phyloP scores from a whole-genome alignment of 1,140 invertebrate genomes.

The Drosophila eugracilis region DNA sequence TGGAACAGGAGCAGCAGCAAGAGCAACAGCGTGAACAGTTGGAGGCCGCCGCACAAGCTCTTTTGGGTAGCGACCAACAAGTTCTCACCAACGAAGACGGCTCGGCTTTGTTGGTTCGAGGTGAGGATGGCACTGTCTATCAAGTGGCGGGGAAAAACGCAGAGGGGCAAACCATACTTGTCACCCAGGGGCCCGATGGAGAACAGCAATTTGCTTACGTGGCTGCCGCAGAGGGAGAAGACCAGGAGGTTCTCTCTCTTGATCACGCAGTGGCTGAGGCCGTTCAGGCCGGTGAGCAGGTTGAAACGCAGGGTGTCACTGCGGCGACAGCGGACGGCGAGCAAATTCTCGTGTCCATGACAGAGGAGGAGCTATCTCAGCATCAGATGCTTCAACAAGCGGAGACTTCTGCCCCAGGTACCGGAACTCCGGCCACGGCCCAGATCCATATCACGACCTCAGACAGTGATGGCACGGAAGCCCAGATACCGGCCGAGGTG shows the following conservation, averaged over 20 bases:
- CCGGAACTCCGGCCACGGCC: slow-evolving; percentile 61
- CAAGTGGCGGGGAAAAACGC: slow-evolving; percentile 91
- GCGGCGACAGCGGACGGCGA: slow-evolving; percentile 84
- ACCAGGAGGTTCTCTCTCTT: slow-evolving; percentile 87
- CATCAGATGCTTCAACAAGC: slow-evolving; percentile 84
- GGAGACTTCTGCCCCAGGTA: slow-evolving; percentile 38
- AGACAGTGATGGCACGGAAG: slow-evolving; percentile 86
- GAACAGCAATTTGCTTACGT: slow-evolving; percentile 90
- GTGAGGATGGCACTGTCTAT: slow-evolving; percentile 87
- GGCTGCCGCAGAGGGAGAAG: slow-evolving; percentile 87
- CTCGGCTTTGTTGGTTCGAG: slow-evolving; percentile 88
- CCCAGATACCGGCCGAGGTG: slow-evolving; percentile 92
- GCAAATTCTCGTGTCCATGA: slow-evolving; percentile 86
- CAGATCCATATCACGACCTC: slow-evolving; percentile 84
- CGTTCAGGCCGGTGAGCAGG: slow-evolving; percentile 56
- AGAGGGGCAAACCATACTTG: slow-evolving; percentile 89
- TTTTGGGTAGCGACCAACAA: slow-evolving; percentile 72
- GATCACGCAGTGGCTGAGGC: slow-evolving; percentile 88
- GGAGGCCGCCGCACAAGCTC: slow-evolving; percentile 66
- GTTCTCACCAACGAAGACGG: slow-evolving; percentile 84
- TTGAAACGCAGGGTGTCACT: slow-evolving; percentile 32
- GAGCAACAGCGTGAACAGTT: slow-evolving; percentile 73
- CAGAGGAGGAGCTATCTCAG: slow-evolving; percentile 86
- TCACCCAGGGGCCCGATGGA: slow-evolving; percentile 89
- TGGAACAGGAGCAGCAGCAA: slow-evolving; percentile 79